Base-by-base conservation (phyloP, 23 tunicate species). In the Aplidium turbinatum region DNA sequence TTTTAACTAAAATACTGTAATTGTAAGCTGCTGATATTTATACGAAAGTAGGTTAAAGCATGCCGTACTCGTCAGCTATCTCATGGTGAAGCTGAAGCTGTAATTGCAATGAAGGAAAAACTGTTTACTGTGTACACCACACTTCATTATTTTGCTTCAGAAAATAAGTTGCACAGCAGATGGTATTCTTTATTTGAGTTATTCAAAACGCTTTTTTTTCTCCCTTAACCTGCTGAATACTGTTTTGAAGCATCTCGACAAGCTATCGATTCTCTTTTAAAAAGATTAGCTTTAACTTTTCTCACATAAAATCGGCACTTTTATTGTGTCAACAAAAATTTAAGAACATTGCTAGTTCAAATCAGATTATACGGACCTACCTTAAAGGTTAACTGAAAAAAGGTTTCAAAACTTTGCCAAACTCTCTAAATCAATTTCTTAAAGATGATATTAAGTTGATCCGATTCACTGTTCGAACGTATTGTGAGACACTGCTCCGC, bases 131-230 rank as follows among this genome's bases (percentile, higher is more conserved):
- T 29, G 36, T 62, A 62, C 38, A 38, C 38, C 13, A 62, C 36
- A 24, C 68, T 62, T 5, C 35, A 62, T 29, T 62, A 62, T 38
- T 62, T 62, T 62, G 68, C 68, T 62, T 62, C 68, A 5, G 68
- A 27, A 27, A 62, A 62, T 7, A 62, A 29, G 30, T 62, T 62
- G 68, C 24, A 62, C 68, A 62, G 68, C 68, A 62, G 20, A 26
- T 62, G 36, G 68, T 62, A 29, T 62, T 62, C 38, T 62, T 62
- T n/a, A 62, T 30, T 62, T 29, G 30, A 29, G 27, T 30, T 62
- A 38, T 62, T 26, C 68, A 62, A 62, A 62, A 26, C 35, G 20
- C 38, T 62, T 62, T 62, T 38, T 62, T 30, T 62, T 30, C 23
- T 62, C 23, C 30, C 68, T 62, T 62, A 26, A 62, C 68, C 20